Percentiles rank a stretch among this genome's conserved stretches.
phyloP scores from a whole-genome alignment of 2,797 vertebrate species.

The Moxostoma hubbsi region DNA sequence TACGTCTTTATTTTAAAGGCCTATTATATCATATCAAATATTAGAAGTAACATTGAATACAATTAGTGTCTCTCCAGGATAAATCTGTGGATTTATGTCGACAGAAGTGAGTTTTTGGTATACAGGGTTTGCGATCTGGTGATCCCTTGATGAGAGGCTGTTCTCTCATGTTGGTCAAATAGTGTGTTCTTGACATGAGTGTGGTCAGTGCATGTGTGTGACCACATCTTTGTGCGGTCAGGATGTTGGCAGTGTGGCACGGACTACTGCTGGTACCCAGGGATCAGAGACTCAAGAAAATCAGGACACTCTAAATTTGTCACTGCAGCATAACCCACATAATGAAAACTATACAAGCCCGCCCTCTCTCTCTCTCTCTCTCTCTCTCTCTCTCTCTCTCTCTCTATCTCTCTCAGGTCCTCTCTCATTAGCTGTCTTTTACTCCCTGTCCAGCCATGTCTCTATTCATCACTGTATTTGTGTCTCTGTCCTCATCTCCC shows the following conservation, averaged over 20 bases:
- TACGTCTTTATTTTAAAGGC: not conserved
- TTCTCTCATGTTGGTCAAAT: conserved; percentile 48
- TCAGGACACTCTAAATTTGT: conserved; percentile 86
- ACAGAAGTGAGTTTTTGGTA: conserved; percentile 43
- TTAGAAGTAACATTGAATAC: not conserved
- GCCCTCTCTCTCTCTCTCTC: conserved; percentile 35
- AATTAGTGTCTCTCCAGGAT: conserved; percentile 2
- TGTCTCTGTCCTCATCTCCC: conserved; percentile 25
- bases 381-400: conserved; percentile 22
- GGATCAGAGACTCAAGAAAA: conserved; percentile 80
- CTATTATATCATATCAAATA: not conserved
- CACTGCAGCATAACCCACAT: conserved; percentile 85
- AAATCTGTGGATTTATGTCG: conserved; percentile 16
- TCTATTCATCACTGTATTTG: conserved; percentile 21
- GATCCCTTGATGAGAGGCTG: conserved; percentile 45
- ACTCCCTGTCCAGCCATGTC: conserved; percentile 1
- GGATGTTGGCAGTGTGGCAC: conserved; percentile 60
- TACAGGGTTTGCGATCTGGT: conserved; percentile 37
- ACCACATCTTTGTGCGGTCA: conserved; percentile 65
- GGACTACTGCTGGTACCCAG: conserved; percentile 73
- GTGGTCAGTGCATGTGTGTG: conserved; percentile 47
- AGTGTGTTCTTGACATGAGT: conserved; percentile 51
- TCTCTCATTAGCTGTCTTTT: too few relatives aligned
- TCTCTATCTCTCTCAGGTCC: conserved; percentile 3
- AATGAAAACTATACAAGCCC: conserved; percentile 74